Base-by-base conservation (phyloP, 2,888 invertebrate species). In the Dendrolimus pini region DNA sequence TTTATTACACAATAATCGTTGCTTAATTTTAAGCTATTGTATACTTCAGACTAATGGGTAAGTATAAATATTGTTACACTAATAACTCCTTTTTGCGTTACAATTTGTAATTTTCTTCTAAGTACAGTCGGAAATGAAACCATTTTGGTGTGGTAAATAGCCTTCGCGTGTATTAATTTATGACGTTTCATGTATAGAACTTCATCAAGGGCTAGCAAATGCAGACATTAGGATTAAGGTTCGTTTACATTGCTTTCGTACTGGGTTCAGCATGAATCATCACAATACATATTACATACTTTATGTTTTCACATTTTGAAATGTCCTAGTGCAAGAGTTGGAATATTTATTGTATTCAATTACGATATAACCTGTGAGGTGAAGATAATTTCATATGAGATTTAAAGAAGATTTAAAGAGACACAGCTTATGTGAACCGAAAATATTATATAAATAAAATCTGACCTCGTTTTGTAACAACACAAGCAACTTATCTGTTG, bases 91-190 rank as follows among this genome's bases (percentile, higher is more conserved):
- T 41, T 52, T 56, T 52, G 10, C n/a, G 41, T 30, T 52, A 52
- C 10, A 47, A 62, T 55, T 64, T 62, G 64, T 66, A 62, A 65
- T 62, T 63, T 60, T 58, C 42, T 56, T 61, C 65, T 47, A 47
- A 47, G 47, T 47, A 47, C 42, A 64, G 59, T 66, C 62, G 63
- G 61, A 62, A 60, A 60, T 59, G 57, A 61, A 56, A 56, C 55
- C 47, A 52, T 57, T 57, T 55, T 14, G 53, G 56, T 56, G 47
- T 61, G 56, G 58, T 61, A 61, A 30, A 59, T 61, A 58, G 56
- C 59, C 58, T 63, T 64, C 65, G 65, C 65, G 65, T 62, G 59
- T 59, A 62, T 62, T 62, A 61, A 65, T 60, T 64, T 65, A 62
- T 57, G 58, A 62, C 13, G 59, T 58, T 61, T 58, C 58, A 63